Percentiles rank a stretch among this genome's conserved stretches.
These are phyloP conservation scores for Dreissena rostriformis DNA, from an alignment of 1,140 invertebrate genomes.

Conservation along the genomic window DNA sequence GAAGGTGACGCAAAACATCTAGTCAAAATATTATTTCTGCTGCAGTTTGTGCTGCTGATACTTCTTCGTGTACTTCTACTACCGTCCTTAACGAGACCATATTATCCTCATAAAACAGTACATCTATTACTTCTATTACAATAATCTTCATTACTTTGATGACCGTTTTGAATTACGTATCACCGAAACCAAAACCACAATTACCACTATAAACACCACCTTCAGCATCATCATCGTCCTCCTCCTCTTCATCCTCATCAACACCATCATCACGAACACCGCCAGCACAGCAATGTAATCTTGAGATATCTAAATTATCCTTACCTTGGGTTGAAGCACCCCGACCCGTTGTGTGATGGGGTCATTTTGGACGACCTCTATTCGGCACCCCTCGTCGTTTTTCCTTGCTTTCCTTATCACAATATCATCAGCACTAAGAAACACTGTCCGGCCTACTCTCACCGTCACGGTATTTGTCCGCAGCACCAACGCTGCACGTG, in stretches of 20 bases:
- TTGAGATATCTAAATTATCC: slow-evolving; percentile 29
- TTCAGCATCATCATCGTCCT: background rate
- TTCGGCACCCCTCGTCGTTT: slow-evolving; percentile 68
- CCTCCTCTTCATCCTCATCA: background rate
- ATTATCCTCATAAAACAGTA: background rate
- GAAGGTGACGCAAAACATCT: too few species aligned
- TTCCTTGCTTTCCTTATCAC: slow-evolving; percentile 57
- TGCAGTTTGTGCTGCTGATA: background rate
- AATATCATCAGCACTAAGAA: slow-evolving; percentile 73
- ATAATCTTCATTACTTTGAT: background rate
- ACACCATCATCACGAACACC: background rate
- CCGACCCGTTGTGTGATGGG: slow-evolving; percentile 77
- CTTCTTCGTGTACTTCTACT: background rate
- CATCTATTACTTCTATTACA: background rate
- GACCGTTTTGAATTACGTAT: background rate
- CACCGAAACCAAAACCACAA: background rate
- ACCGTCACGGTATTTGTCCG: slow-evolving; percentile 60
- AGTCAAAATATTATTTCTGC: background rate
- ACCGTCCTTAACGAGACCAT: too few species aligned
- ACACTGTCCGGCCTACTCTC: slow-evolving; percentile 73
- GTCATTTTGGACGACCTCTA: slow-evolving; percentile 75
- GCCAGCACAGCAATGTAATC: background rate
- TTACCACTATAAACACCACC: slow-evolving; percentile 5
- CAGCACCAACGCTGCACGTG: slow-evolving; percentile 20
- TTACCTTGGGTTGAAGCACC: slow-evolving; percentile 73